phyloP scores from a whole-genome alignment of 2,797 vertebrate species.

The Phoebastria nigripes region DNA sequence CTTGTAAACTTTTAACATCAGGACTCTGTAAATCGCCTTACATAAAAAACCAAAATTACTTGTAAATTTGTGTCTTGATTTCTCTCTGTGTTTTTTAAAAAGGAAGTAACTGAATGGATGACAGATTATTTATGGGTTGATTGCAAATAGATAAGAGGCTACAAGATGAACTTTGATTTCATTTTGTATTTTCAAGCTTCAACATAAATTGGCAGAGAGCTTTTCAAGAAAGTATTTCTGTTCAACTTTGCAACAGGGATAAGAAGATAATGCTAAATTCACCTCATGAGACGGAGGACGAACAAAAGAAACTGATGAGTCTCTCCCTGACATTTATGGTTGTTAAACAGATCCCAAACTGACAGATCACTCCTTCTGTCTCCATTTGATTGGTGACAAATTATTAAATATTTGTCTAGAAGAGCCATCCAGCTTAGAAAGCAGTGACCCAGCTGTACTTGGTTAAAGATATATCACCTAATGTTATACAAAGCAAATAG shows the following conservation, averaged over 20 bases:
- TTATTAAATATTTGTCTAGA: constrained; percentile 16
- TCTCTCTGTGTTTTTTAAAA: neutral
- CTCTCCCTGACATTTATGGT: neutral
- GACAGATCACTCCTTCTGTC: neutral
- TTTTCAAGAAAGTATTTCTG: constrained; percentile 19
- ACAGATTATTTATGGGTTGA: neutral
- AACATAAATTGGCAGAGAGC: neutral
- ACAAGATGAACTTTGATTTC: constrained; percentile 18
- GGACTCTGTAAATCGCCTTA: neutral
- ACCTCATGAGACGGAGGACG: neutral
- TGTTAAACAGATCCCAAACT: constrained; percentile 14
- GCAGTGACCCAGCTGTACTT: neutral
- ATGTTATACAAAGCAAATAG: neutral
- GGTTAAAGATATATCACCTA: neutral
- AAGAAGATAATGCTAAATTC: constrained; percentile 12
- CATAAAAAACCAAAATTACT: neutral
- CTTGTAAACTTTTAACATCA: neutral
- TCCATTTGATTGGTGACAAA: neutral
- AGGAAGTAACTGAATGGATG: neutral
- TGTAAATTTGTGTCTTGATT: neutral
- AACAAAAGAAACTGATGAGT: constrained; percentile 40
- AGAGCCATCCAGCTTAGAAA: neutral
- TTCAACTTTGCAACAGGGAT: neutral
- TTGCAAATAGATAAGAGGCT: constrained; percentile 4
- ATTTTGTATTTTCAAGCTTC: constrained; percentile 16